phyloP scores from a whole-genome alignment of 2,113 vertebrate species.

The Equus przewalskii region DNA sequence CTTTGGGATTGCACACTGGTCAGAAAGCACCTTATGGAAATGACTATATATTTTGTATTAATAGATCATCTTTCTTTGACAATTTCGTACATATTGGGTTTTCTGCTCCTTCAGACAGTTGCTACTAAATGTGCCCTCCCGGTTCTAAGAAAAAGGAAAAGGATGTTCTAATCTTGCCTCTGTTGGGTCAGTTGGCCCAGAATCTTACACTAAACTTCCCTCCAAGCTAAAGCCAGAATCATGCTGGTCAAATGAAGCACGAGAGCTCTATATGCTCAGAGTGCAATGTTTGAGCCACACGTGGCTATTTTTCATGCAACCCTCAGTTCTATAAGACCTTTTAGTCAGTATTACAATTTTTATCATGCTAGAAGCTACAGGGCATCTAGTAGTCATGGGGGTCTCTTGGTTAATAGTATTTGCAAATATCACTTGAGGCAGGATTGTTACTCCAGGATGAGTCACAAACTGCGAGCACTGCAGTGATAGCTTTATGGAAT shows the following conservation, averaged over 20 bases:
- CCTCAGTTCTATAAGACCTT: background rate
- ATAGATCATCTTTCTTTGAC: background rate
- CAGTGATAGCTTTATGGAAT: background rate
- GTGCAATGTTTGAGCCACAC: background rate
- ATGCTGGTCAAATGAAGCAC: background rate
- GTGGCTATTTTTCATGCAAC: background rate
- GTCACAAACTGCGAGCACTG: background rate
- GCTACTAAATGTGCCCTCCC: background rate
- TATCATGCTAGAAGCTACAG: background rate
- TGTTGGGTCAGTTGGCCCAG: background rate
- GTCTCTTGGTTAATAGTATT: conserved; percentile 14
- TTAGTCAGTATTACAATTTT: background rate
- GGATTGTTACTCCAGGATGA: background rate
- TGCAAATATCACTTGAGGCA: background rate
- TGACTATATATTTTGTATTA: background rate
- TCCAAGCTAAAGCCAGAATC: background rate
- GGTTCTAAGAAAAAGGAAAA: background rate
- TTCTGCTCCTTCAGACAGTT: conserved; percentile 10
- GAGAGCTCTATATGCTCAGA: background rate
- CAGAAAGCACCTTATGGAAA: background rate
- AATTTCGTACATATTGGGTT: background rate
- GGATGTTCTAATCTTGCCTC: background rate
- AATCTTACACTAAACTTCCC: background rate
- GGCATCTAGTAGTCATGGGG: background rate
- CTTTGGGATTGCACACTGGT: background rate